phyloP scores from a whole-genome alignment of 1,140 invertebrate species.

The Tenebrio molitor region DNA sequence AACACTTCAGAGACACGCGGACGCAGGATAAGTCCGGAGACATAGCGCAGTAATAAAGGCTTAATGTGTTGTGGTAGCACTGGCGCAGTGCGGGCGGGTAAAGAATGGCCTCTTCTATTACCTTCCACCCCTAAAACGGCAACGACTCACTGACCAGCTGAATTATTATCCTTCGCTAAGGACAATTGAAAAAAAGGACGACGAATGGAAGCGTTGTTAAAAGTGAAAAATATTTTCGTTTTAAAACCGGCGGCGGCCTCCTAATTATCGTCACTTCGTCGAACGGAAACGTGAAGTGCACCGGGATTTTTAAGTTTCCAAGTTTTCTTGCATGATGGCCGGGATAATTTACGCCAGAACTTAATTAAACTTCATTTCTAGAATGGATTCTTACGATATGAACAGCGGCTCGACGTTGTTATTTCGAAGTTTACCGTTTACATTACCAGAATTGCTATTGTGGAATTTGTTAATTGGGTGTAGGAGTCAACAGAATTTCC shows the following conservation, averaged over 20 bases:
- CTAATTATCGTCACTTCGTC: slow-evolving; percentile 11
- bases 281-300: background rate
- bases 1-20: slow-evolving; percentile 52
- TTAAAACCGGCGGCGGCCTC: background rate
- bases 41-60: slow-evolving; percentile 52
- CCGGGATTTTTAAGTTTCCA: background rate
- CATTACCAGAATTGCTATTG: slow-evolving; percentile 31
- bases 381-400: slow-evolving; percentile 23
- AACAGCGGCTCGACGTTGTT: background rate
- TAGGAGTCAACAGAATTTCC: slow-evolving; percentile 20
- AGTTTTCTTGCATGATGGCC: background rate
- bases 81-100: slow-evolving; percentile 39
- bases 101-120: slow-evolving; percentile 41
- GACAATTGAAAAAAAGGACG: slow-evolving; percentile 53
- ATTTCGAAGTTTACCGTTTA: slow-evolving; percentile 20
- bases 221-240: slow-evolving; percentile 33
- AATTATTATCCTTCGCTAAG: slow-evolving; percentile 48
- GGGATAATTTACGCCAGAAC: slow-evolving; percentile 17
- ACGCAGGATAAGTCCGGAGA: slow-evolving; percentile 45
- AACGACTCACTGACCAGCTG: slow-evolving; percentile 52
- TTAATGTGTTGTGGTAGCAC: slow-evolving; percentile 53
- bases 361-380: slow-evolving; percentile 34
- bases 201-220: slow-evolving; percentile 18
- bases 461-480: slow-evolving; percentile 30
- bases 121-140: slow-evolving; percentile 35